These are phyloP conservation scores for Heliconius hermathena DNA, from an alignment of 1,140 invertebrate genomes.

Conservation along the genomic window DNA sequence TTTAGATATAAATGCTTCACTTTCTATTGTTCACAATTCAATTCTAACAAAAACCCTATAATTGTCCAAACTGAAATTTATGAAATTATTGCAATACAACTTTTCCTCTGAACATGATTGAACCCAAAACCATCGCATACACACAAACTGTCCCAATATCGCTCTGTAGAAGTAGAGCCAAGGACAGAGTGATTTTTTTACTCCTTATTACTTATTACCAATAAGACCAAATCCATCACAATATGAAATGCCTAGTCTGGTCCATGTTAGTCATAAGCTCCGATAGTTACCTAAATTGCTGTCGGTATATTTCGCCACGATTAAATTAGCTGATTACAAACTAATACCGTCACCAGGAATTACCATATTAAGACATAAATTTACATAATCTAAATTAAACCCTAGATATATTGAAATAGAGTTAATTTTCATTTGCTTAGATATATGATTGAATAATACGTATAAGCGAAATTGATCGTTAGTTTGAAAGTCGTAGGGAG, in stretches of 20 bases:
- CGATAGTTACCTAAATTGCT: constrained; percentile 19
- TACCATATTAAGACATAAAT: constrained; percentile 38
- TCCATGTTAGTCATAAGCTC: neutral
- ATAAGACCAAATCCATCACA: neutral
- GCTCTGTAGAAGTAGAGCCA: too few species aligned
- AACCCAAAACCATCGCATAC: too few species aligned
- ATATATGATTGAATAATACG: constrained; percentile 17
- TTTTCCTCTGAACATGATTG: too few species aligned
- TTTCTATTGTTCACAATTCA: too few species aligned
- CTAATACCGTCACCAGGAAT: constrained; percentile 53
- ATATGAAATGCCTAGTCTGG: neutral
- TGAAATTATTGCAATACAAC: too few species aligned
- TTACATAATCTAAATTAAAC: constrained; percentile 32
- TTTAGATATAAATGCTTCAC: too few species aligned
- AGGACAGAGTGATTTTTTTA: too few species aligned
- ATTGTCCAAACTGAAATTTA: too few species aligned
- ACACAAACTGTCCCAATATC: too few species aligned
- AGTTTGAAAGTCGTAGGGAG: neutral
- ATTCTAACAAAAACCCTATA: too few species aligned
- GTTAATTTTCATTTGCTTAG: constrained; percentile 22
- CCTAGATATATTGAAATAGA: neutral
- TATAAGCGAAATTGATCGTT: constrained; percentile 34
- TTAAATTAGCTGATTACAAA: constrained; percentile 59
- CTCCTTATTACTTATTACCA: too few species aligned
- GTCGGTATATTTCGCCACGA: constrained; percentile 43